Base-by-base conservation (phyloP, 2,797 vertebrate species). In the Nyctibius grandis region DNA sequence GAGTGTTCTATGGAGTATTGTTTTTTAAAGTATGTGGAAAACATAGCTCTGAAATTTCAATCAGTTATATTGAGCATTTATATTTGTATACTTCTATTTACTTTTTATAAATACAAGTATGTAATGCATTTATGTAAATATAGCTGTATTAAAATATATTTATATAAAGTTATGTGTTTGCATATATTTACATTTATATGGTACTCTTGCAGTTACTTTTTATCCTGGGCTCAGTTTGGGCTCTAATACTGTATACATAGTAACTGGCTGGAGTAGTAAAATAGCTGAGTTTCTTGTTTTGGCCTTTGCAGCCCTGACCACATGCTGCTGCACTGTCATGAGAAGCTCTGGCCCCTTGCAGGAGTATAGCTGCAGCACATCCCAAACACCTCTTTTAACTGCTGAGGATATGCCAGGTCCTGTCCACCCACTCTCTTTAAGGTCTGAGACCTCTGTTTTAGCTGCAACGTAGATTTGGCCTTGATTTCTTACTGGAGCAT, bases 271-370 rank as follows among this genome's bases (percentile, higher is more conserved):
- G 48, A 77, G 48, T 3, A 77, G 56, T 36, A 22, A 80, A 76
- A 67, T 5, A 85, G 44, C n/a, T 50, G 51, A 92, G 9, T 26
- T 51, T 40, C n/a, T 50, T 28, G 3, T 34, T 91, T 63, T 76
- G 54, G 25, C 42, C n/a, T 78, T 93, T 31, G 6, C 19, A 70
- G 23, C n/a, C 33, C 38, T 57, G 69, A 51, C 6, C 38, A 29
- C 2, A 1, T 31, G 34, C 33, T 85, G 42, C 34, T 64, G n/a
- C 15, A 6, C 28, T 54, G 47, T 29, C 36, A 22, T 6, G 51
- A 61, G 53, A 9, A 45, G 28, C 16, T 44, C 38, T 59, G 67
- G 19, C 21, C 42, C 22, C 34, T 64, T 0, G 0, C 25, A 51
- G 36, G 25, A n/a, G 12, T 5, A 23, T 4, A 47, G 28, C 11